Conservation (phyloP, 1,140 invertebrate genomes). For the Drosophila willistoni region DNA sequence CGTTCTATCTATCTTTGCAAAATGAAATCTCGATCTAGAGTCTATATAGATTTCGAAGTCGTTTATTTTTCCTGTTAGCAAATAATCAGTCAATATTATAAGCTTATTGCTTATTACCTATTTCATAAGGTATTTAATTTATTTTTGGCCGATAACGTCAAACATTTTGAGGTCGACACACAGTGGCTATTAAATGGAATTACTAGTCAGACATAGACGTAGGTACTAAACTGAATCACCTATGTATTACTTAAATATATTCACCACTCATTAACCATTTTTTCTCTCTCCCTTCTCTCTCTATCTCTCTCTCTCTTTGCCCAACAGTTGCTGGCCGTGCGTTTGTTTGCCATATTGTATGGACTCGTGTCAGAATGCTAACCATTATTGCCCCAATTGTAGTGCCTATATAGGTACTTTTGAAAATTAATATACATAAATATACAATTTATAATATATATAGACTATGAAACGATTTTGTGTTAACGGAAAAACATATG, state of each 20-base stretch:
- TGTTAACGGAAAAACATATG: neutral
- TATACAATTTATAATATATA: neutral
- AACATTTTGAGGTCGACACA: neutral
- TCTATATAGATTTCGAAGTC: neutral
- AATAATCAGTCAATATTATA: too few species aligned
- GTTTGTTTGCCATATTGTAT: constrained; percentile 87
- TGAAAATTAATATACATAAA: constrained; percentile 48
- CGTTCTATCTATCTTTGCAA: neutral
- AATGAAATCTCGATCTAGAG: neutral
- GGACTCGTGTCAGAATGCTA: constrained; percentile 86
- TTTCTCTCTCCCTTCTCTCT: constrained; percentile 4
- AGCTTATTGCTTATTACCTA: too few species aligned
- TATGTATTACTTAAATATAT: neutral
- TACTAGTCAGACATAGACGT: neutral
- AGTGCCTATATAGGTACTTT: constrained; percentile 86
- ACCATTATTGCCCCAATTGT: constrained; percentile 89
- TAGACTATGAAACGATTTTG: constrained; percentile 9
- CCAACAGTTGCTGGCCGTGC: constrained; percentile 73
- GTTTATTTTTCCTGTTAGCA: neutral
- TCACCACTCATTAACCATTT: constrained; percentile 6
- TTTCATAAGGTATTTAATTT: neutral
- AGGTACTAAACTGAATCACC: constrained; percentile 20
- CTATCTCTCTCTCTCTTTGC: neutral
- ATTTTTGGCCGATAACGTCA: neutral
- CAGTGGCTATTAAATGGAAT: constrained; percentile 7